Evolutionary conservation across 2,113 vertebrate genomes (phyloP).

Genomic region (Arenaria interpres): DNA sequence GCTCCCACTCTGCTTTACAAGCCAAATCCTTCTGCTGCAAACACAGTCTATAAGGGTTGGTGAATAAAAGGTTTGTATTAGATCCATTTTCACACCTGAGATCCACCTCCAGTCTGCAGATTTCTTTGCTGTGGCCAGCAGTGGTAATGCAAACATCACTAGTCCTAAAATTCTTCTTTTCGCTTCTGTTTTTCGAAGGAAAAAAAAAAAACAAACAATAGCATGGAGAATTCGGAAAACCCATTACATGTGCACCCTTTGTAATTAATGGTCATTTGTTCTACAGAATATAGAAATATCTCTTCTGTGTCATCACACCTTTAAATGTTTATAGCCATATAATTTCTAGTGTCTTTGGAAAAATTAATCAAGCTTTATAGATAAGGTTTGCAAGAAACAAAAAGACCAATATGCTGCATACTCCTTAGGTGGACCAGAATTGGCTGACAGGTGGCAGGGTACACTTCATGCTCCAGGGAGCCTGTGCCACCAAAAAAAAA

Average conservation of each 20-base stretch:
- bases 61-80: neutral
- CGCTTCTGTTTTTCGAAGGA: neutral
- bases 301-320: neutral
- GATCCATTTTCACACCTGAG: neutral
- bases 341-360: neutral
- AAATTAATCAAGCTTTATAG: neutral
- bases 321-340: neutral
- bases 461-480: neutral
- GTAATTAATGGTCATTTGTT: neutral
- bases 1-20: neutral
- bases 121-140: neutral
- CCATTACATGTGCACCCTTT: neutral
- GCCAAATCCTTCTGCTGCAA: neutral
- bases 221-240: neutral
- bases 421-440: neutral
- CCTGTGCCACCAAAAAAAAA: neutral
- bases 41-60: neutral
- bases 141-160: neutral
- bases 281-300: neutral
- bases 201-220: neutral
- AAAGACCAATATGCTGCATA: neutral
- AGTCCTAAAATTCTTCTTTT: neutral
- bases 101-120: neutral
- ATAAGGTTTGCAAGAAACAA: neutral
- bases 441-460: neutral